Base-by-base conservation (phyloP, 2,113 vertebrate species). In the Neolamprologus variostigma region DNA sequence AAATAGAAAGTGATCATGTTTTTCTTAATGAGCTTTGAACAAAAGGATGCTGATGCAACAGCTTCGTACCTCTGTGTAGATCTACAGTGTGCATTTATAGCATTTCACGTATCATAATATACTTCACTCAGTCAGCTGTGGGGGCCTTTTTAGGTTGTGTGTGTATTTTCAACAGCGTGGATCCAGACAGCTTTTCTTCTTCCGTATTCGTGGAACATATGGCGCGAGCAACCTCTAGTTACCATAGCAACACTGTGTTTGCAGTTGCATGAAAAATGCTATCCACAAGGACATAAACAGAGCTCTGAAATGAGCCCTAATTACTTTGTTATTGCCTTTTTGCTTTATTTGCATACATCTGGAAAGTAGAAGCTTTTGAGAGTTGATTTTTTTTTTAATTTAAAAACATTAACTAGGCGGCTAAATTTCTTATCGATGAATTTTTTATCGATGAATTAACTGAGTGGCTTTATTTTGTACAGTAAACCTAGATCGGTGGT, bases 211-310 rank as follows among this genome's bases (percentile, higher is more conserved):
- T 87, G 91, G 90, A 95, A 85, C 95, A 97, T 95, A 96, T 95
- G 95, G 94, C 54, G 68, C 63, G 84, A 90, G 80, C 78, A 82
- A 82, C 89, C 89, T 89, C 87, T 76, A n/a, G 94, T 96, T 90
- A 71, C 96, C 94, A 96, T 96, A 86, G 95, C 88, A 95, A 97
- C 95, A 83, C 86, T 90, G 91, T 92, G 86, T 94, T 91, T 95
- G 89, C 81, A 80, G 80, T 85, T 80, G 23, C 71, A 83, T 93
- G 76, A 84, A 86, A 92, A 81, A 91, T 89, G 42, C 88, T 88
- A 73, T 51, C 85, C 86, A 26, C 82, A 90, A 87, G 51, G 79
- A 76, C 50, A 81, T 35, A 76, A 85, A 76, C 8, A 10, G 21
- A 50, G 45, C 45, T 14, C 47, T 87, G 68, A 92, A 88, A 83